Base-by-base conservation (phyloP, 2,113 vertebrate genomes). In the Oryzias celebensis region DNA sequence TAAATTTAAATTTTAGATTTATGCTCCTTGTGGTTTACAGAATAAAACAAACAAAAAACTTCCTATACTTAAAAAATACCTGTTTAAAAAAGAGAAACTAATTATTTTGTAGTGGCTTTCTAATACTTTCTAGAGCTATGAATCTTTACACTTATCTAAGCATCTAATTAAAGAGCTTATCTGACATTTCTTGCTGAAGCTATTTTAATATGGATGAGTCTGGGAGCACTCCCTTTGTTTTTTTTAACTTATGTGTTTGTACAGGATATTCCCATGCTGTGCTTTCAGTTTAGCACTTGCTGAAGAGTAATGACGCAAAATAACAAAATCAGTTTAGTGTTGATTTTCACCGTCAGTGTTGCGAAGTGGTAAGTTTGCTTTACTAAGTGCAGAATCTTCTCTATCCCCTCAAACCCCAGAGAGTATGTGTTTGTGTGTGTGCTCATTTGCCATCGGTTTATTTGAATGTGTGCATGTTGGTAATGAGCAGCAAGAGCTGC, bases 401-500 rank as follows among this genome's bases (percentile, higher is more conserved):
- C 20, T 20, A 42, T 71, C 58, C 60, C 52, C 56, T 56, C 50
- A 70, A 62, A 66, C 58, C 68, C 71, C 12, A 52, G 75, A 65
- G 62, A 63, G 62, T 68, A 15, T 55, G 61, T 73, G 65, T 83
- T 59, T 71, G 55, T 82, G 58, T 65, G 45, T 51, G 49, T 71
- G 70, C 61, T 70, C 62, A 73, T 82, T 85, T 83, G 61, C 79
- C 55, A 72, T 78, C 61, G 77, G 72, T 81, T 85, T 67, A 80
- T 88, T 76, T 82, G 60, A 79, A 79, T 71, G 65, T 80, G 55
- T 78, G 76, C 63, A 18, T 72, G 82, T 68, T 20, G 28, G 77
- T 87, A 85, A 86, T 86, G 82, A 88, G 77, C 72, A 79, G 68
- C 31, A 74, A 62, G 77, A 82, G 61, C 57, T 69, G 71, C 62